Base-by-base conservation (phyloP, 2,113 vertebrate genomes). In the Gavia stellata region DNA sequence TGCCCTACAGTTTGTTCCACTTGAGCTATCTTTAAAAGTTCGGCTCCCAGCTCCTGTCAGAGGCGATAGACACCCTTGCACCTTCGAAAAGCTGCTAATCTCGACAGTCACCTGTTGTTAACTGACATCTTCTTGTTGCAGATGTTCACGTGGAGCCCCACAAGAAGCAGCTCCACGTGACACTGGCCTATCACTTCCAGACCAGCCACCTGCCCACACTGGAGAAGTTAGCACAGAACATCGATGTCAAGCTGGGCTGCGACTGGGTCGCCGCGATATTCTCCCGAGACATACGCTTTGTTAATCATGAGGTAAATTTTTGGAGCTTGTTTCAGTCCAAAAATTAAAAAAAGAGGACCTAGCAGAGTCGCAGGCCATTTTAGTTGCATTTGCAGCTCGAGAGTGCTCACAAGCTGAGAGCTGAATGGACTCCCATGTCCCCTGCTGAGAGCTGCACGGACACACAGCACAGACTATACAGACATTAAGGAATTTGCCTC, bases 101-200 rank as follows among this genome's bases (percentile, higher is more conserved):
- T 28, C 2, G 0, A 14, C 40, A 20, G 23, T 0, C 5, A 0
- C 18, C 25, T 31, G 24, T 12, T 53, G 23, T 12, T n/a, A 42
- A 91, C 13, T 4, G 63, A 20, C 17, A 16, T 28, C 78, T 86
- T 68, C 70, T 90, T n/a, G 0, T 92, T 95, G 45, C 97, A 99
- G 99, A 99, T 88, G 99, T 98, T 7, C 99, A 98, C 0, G 99
- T 99, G 79, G 99, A 99, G 86, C 99, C 99, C 31, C 99, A 99
- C 94, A 99, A 99, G 98, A 99, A 99, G 97, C 99, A 99, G 96
- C 98, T 99, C 42, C 99, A 99, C 2, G 99, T 99, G 71, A 99
- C 99, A 1, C 97, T 99, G 97, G 99, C 99, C 7, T 99, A 99
- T 97, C 99, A 99, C 97, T 99, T 99, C 97, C 99, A 99, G 96